Percentiles rank a stretch among this genome's conserved stretches.
These are phyloP conservation scores for Amphipyra berbera DNA, from an alignment of 2,888 invertebrate species.

Conservation along the genomic window DNA sequence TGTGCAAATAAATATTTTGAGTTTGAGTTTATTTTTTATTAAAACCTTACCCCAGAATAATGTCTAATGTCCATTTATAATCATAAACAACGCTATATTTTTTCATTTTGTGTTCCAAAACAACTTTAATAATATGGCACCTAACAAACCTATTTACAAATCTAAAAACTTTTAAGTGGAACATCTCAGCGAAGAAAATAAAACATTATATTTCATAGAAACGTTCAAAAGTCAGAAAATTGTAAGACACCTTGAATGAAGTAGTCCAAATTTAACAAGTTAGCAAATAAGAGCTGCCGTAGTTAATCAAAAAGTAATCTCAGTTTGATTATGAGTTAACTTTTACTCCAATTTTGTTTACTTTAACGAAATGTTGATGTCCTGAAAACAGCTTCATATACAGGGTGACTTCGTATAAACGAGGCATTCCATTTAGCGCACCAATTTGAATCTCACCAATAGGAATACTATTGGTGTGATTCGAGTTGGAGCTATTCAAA, in stretches of 20 bases:
- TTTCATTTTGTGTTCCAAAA: constrained; percentile 7
- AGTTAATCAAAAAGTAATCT: constrained; percentile 70
- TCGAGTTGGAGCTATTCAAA: too few relatives aligned
- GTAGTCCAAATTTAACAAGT: constrained; percentile 41
- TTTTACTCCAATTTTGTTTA: constrained; percentile 35
- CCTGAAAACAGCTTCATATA: too few relatives aligned
- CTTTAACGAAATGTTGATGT: constrained; percentile 1
- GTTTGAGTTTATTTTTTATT: too few relatives aligned
- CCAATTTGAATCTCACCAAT: too few relatives aligned
- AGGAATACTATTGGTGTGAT: too few relatives aligned
- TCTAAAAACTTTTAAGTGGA: constrained; percentile 16
- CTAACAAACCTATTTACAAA: constrained; percentile 22
- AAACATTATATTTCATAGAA: neutral
- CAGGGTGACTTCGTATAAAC: too few relatives aligned
- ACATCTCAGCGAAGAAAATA: neutral
- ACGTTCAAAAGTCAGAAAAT: constrained; percentile 25
- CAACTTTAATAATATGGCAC: neutral
- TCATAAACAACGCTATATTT: constrained; percentile 3
- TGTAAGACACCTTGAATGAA: constrained; percentile 43
- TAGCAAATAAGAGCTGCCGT: constrained; percentile 36
- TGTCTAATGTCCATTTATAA: neutral
- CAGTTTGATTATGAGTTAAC: constrained; percentile 64
- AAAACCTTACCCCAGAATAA: neutral
- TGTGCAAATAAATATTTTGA: too few relatives aligned
- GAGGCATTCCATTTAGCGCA: too few relatives aligned